A percentile compares a stretch with the other conserved stretches of the same genome.
These are phyloP conservation scores for Hoplias malabaricus DNA, from an alignment of 2,113 vertebrate genomes.

Conservation along the genomic window DNA sequence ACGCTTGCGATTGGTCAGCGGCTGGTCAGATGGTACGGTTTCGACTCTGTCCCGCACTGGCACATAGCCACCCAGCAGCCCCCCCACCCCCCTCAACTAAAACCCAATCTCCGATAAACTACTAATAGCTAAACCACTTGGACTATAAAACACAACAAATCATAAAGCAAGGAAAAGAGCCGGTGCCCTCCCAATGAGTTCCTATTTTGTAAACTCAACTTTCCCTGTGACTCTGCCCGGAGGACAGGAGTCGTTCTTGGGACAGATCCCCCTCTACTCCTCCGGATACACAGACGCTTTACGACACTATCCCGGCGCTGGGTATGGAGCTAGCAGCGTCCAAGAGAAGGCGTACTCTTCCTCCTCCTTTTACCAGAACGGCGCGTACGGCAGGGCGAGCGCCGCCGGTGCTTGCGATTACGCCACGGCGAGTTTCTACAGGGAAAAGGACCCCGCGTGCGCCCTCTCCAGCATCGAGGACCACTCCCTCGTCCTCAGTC, in stretches of 20 bases:
- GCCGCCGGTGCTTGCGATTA: conserved; percentile 83
- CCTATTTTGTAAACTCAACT: conserved; percentile 98
- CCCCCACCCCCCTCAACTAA: conserved; percentile 80
- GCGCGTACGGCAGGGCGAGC: conserved; percentile 78
- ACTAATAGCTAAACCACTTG: conserved; percentile 97
- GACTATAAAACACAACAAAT: conserved; percentile 99
- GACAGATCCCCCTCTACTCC: conserved; percentile 94
- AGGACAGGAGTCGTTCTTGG: conserved; percentile 93
- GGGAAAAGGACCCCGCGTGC: conserved; percentile 86
- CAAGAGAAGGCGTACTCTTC: conserved; percentile 86
- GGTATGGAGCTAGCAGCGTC: conserved; percentile 77
- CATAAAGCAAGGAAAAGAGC: conserved; percentile 89
- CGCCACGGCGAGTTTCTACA: conserved; percentile 84
- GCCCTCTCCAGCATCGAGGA: conserved; percentile 78
- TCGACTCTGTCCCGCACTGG: conserved; percentile 93
- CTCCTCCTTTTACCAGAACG: conserved; percentile 84
- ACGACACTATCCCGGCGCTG: conserved; percentile 84
- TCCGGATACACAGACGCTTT: conserved; percentile 93
- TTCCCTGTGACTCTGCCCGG: conserved; percentile 95
- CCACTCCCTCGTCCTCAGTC: conserved; percentile 76
- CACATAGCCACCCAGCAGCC: conserved; percentile 84
- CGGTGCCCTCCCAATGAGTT: conserved; percentile 93
- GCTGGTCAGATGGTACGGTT: conserved; percentile 94
- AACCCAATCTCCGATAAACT: conserved; percentile 97
- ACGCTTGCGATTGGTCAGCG: conserved; percentile 90